Evolutionary conservation across 2,797 vertebrate genomes (phyloP), one percentile per base, ranked within the genome.

Genomic region (Sternarchorhynchus goeldii): DNA sequence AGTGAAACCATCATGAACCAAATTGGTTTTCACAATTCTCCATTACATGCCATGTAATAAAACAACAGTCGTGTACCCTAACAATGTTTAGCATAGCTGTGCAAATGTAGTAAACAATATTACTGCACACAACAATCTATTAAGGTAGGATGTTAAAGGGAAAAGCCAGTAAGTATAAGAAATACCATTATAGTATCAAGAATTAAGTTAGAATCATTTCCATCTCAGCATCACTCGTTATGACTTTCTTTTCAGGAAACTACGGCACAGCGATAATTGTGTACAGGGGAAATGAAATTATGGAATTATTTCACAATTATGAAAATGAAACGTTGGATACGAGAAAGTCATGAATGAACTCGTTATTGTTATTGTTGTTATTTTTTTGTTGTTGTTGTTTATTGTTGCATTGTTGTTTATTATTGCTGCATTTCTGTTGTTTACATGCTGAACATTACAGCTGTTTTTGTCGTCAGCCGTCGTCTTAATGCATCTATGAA

Each of bases 1-100:
- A 89, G 87, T 82, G 83, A 81, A 70, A 79, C 81, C 82, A 73
- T 77, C 65, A 80, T 87, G 86, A 81, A 79, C 79, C 29, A 21
- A 81, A 85, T 84, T 68, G 34, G 71, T 77, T 83, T 70, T 59
- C 32, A 39, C 7, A 12, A 67, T 78, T 73, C 58, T 73, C 12
- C 31, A 79, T 67, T 77, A 34, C 69, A 57, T 73, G 69, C 73
- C 59, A n/a, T 73, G 34, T 60, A 69, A 39, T 41, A 0, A 50
- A 53, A 5, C 6, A 39, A 36, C 25, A 18, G 14, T 72, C 53
- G 55, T 50, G 67, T 12, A 4, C 34, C 20, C 50, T 72, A 72
- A 69, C 57, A 8, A 31, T 20, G 56, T n/a, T 63, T 64, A 55
- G 34, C 10, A 50, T 65, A 25, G 55, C 68, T 21, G 25, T 63